Evolutionary conservation across 2,888 invertebrate species (phyloP), one percentile per base, ranked within the genome.

Genomic region (Thecophora atra): DNA sequence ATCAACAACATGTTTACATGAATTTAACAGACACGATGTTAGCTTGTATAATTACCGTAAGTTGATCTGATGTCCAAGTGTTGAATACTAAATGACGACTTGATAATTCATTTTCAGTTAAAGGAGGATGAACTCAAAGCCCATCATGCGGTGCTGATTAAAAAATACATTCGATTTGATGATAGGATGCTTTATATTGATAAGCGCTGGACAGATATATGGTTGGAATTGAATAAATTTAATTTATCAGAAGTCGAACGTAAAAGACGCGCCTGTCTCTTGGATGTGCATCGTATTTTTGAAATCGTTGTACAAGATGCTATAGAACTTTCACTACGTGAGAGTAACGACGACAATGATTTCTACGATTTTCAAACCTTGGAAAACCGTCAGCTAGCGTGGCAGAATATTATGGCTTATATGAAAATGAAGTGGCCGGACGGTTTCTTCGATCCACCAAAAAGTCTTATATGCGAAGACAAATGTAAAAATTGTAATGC

Each of bases 161-260:
- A 88, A 75, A 87, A 88, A 58, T 89, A 89, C 79, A 86, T 89
- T 75, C 88, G 88, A 74, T 90, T 90, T 81, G 89, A 90, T 79
- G 88, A 90, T 79, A 89, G 90, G 81, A 90, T 90, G 89, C 88
- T 88, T 76, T 87, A 86, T 70, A 86, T 89, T 63, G 87, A 87
- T 72, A 87, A 87, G 19, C 86, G 87, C 74, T 90, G 89, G 89
- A 82, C 87, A 65, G 88, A 88, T 47, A 77, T 77, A 47, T 86
- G 86, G 85, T 78, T 81, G 26, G 81, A 83, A 78, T 77, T 87
- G 15, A 83, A 87, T 79, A 79, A 83, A 76, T 86, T 82, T 74
- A 84, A 86, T 80, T 80, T 84, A 76, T 83, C 83, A 21, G 80
- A 81, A 73, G 81, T 81, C 19, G 86, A 87, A 72, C 79, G 82